phyloP scores from a whole-genome alignment of 2,797 vertebrate species.

The Sebastes cheni region DNA sequence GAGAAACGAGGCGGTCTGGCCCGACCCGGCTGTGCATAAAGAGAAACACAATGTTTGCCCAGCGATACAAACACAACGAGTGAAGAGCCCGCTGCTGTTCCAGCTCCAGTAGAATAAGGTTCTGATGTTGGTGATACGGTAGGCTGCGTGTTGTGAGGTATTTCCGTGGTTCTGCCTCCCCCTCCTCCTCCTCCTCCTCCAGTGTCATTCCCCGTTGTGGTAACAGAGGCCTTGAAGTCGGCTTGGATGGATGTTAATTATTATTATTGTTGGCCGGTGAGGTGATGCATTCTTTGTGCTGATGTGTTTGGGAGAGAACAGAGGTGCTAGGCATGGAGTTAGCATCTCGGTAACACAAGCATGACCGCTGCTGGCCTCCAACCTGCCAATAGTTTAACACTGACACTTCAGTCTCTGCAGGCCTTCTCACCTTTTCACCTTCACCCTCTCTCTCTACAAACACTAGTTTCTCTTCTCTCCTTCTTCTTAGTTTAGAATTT shows the following conservation, averaged over 20 bases:
- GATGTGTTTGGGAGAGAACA: slow-evolving; percentile 68
- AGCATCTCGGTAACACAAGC: slow-evolving; percentile 51
- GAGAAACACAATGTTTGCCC: slow-evolving; percentile 62
- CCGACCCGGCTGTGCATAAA: slow-evolving; percentile 36
- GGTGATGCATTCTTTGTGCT: slow-evolving; percentile 64
- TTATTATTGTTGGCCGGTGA: slow-evolving; percentile 62
- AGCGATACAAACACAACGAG: slow-evolving; percentile 24
- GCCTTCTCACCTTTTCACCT: slow-evolving; percentile 45
- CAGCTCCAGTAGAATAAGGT: slow-evolving; percentile 9
- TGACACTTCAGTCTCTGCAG: slow-evolving; percentile 35
- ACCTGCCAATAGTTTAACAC: slow-evolving; percentile 44
- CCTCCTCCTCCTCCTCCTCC: background rate
- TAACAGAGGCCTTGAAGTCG: slow-evolving; percentile 7
- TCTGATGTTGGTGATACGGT: slow-evolving; percentile 13
- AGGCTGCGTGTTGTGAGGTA: background rate
- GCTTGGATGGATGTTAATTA: slow-evolving; percentile 22
- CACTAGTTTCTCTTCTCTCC: background rate
- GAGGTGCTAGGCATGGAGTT: slow-evolving; percentile 67
- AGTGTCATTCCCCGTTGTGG: background rate
- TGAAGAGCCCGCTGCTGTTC: background rate
- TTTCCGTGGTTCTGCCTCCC: background rate
- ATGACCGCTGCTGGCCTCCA: slow-evolving; percentile 43
- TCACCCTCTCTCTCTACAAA: slow-evolving; percentile 1
- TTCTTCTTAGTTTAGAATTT: background rate
- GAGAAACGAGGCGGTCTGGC: slow-evolving; percentile 41